Evolutionary conservation across 2,888 invertebrate species (phyloP).

Genomic region (Sthenelais limicola): DNA sequence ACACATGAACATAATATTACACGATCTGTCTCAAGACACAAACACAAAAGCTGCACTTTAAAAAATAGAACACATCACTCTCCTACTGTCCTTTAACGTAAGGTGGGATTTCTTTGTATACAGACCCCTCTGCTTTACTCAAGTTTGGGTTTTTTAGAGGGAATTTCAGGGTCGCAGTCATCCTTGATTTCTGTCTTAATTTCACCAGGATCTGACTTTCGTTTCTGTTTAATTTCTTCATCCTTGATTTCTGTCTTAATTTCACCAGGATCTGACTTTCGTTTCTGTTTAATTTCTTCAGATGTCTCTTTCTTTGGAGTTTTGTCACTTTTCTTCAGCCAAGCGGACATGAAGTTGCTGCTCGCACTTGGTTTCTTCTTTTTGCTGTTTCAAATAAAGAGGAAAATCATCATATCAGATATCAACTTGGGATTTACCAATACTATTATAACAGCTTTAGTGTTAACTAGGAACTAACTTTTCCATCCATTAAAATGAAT

Average conservation of each 20-base stretch:
- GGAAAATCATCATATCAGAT: background rate
- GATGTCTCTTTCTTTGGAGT: background rate
- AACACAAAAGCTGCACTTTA: too few species aligned
- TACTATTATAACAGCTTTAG: background rate
- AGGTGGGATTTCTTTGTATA: too few species aligned
- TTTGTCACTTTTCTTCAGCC: slow-evolving; percentile 40
- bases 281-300: too few species aligned
- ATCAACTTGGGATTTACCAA: background rate
- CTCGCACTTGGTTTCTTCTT: slow-evolving; percentile 41
- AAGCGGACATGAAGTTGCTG: slow-evolving; percentile 48
- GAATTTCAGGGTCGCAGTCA: background rate
- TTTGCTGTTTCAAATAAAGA: background rate
- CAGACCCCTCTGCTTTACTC: background rate
- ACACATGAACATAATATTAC: too few species aligned
- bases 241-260: background rate
- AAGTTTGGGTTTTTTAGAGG: background rate
- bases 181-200: slow-evolving; percentile 19
- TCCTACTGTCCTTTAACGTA: too few species aligned
- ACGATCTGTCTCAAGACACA: too few species aligned
- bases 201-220: slow-evolving; percentile 1
- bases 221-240: slow-evolving; percentile 1
- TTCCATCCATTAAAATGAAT: too few species aligned
- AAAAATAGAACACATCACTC: too few species aligned
- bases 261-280: background rate
- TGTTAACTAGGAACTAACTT: too few species aligned